A percentile compares a stretch with the other conserved stretches of the same genome.
These are phyloP conservation scores for Neomorphus geoffroyi DNA, from an alignment of 2,797 vertebrate species.

Conservation along the genomic window DNA sequence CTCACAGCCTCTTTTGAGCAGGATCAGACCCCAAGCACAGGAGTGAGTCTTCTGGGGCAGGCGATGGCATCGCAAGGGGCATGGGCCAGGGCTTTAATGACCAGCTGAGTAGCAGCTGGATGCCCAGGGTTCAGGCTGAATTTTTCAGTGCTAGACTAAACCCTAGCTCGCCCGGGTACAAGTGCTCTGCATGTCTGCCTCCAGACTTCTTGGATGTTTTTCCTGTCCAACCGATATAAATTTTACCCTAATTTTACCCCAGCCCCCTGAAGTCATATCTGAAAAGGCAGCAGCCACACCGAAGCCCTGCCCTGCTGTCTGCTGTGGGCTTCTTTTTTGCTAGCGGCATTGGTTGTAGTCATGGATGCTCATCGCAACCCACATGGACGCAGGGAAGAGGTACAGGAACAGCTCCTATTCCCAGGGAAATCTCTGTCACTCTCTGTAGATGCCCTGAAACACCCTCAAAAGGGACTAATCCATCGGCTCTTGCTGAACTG, in stretches of 20 bases:
- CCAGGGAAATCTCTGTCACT: not conserved
- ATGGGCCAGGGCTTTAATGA: not conserved
- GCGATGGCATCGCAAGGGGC: accelerated
- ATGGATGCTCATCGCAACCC: not conserved
- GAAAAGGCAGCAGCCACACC: not conserved
- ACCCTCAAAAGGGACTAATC: not conserved
- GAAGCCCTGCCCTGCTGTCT: not conserved
- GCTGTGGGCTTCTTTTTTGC: not conserved
- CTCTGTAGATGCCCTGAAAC: not conserved
- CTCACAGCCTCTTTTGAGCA: not conserved
- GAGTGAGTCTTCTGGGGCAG: not conserved
- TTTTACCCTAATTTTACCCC: not conserved
- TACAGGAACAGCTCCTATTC: not conserved
- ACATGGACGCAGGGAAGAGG: accelerated
- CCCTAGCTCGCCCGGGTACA: not conserved
- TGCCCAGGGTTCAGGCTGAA: no score
- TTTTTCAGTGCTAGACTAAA: not conserved
- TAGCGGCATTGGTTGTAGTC: accelerated
- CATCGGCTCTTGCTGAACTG: not conserved
- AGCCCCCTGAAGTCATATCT: not conserved
- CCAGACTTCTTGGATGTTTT: not conserved
- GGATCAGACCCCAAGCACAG: accelerated
- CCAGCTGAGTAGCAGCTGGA: accelerated
- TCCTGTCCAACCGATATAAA: not conserved
- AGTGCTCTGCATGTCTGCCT: not conserved